phyloP scores from a whole-genome alignment of 1,140 invertebrate genomes.

The Oreohelix idahoensis region DNA sequence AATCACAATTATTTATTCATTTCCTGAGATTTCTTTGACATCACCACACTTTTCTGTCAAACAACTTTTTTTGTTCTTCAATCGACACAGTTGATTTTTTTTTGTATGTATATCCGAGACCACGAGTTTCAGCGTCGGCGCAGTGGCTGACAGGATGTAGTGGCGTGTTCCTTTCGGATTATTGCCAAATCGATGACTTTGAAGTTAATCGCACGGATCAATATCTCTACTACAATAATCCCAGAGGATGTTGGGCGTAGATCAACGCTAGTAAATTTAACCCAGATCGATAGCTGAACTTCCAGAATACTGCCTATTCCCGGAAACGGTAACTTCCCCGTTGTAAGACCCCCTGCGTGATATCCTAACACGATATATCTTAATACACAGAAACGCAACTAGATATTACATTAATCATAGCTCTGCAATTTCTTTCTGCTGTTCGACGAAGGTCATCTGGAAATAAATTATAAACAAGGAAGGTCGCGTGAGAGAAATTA shows the following conservation, averaged over 20 bases:
- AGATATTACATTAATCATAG: constrained; percentile 1
- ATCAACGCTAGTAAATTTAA: not conserved
- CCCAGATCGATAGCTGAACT: not conserved
- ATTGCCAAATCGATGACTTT: not conserved
- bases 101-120: not conserved
- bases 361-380: not conserved
- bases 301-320: not conserved
- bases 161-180: not conserved
- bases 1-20: no score
- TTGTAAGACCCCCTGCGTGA: not conserved
- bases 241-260: not conserved
- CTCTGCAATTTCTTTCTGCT: not conserved
- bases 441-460: not conserved
- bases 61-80: no score
- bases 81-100: no score
- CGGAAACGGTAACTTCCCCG: not conserved
- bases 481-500: not conserved
- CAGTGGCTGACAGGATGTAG: not conserved
- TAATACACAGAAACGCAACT: not conserved
- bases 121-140: not conserved
- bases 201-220: not conserved
- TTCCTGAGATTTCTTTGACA: no score
- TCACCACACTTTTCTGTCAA: no score
- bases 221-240: not conserved
- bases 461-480: constrained; percentile 11